Conservation (phyloP, 2,113 vertebrate species). For the Odocoileus hemionus region DNA sequence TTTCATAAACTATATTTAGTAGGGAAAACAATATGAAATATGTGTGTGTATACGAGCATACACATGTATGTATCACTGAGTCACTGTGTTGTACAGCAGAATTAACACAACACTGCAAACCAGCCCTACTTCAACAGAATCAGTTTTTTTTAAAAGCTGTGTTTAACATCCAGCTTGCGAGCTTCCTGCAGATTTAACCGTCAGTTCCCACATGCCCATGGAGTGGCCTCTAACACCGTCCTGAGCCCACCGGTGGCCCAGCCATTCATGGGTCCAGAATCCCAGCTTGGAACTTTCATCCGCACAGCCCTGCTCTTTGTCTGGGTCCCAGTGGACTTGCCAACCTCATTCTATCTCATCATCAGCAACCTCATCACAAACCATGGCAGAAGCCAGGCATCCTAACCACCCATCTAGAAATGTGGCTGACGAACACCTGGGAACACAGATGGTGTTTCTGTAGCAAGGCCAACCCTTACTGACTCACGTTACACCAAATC, state of each 20-base stretch:
- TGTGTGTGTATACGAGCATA: not conserved
- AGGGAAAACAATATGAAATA: not conserved
- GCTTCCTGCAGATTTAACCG: not conserved
- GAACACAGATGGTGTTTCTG: accelerated
- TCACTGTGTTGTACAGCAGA: not conserved
- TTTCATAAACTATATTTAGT: not conserved
- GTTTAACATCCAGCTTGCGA: not conserved
- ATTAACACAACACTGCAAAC: not conserved
- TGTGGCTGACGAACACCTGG: not conserved
- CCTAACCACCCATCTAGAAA: not conserved
- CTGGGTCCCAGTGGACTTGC: not conserved
- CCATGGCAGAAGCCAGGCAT: not conserved
- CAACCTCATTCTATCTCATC: not conserved
- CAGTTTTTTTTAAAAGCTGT: not conserved
- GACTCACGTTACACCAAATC: not conserved
- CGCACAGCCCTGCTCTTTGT: not conserved
- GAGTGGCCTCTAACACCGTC: not conserved
- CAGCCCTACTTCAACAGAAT: not conserved
- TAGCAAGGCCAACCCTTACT: not conserved
- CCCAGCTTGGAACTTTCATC: not conserved
- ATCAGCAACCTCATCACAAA: not conserved
- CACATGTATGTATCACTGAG: not conserved
- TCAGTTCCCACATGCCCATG: accelerated
- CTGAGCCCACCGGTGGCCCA: not conserved
- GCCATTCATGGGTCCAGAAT: not conserved